Base-by-base conservation (phyloP, 53 echinoderm and acorn worm genomes). In the Echinarachnius parma region DNA sequence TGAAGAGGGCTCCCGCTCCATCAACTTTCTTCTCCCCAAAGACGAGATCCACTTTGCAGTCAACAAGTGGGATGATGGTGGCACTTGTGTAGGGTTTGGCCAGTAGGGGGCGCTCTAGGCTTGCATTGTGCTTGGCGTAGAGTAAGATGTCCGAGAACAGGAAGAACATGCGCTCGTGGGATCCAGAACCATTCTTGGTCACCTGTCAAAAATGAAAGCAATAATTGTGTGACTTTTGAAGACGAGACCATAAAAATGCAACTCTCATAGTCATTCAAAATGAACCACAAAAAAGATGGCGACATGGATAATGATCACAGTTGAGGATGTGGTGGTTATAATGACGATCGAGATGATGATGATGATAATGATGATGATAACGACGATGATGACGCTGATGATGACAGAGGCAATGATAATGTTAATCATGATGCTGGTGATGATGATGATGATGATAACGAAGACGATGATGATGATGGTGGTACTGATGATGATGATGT, bases 121-220 rank as follows among this genome's bases (percentile, higher is more conserved):
- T 61, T 4, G 80, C 45, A 52, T 82, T 89, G 10, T 89, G 86
- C 61, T 93, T 93, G 11, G 93, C 93, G 53, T 93, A 93, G 50
- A 93, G 71, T 52, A 93, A 58, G 57, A 89, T 75, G 56, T 93
- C 93, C 31, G 83, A 86, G 75, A 93, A 93, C 0, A 93, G 83
- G 78, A 93, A 89, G 74, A 93, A 93, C 93, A 93, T 93, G 32
- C 93, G 78, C 35, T 89, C 89, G 26, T 89, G 86, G 28, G 87
- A 86, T 21, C 86, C 83, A 10, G 72, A 80, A 2, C 93, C 93
- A 29, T 89, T 89, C 59, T 86, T 89, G 39, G 86, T 85, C 11
- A 93, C 93, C 93, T 93, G 71, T 18, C 7, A 54, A 9, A 61
- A 49, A 16, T 11, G 9, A 26, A 50, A 44, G 30, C 14, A 20